Conservation (phyloP, 2,888 invertebrate genomes). For the Myathropa florea region DNA sequence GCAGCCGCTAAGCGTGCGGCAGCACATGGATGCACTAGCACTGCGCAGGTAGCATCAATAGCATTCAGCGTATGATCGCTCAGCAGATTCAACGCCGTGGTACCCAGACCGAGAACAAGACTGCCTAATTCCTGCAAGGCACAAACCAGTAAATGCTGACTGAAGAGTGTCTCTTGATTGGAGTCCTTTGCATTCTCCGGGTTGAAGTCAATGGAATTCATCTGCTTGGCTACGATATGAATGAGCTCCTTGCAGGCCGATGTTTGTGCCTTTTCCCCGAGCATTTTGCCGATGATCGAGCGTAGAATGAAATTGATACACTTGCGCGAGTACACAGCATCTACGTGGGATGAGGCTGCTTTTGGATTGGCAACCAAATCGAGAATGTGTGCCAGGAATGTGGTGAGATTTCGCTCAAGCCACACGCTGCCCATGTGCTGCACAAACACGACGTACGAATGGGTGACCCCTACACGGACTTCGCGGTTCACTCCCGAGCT, state of each 20-base stretch:
- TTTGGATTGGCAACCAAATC: conserved; percentile 97
- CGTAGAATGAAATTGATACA: conserved; percentile 97
- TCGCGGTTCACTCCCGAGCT: conserved; percentile 96
- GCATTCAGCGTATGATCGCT: conserved; percentile 91
- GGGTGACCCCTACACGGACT: conserved; percentile 97
- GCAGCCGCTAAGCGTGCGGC: conserved; percentile 96
- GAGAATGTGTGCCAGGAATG: conserved; percentile 93
- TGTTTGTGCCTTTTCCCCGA: conserved; percentile 98
- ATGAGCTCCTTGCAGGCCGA: conserved; percentile 97
- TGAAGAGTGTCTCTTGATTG: conserved; percentile 93
- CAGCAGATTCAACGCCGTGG: conserved; percentile 94
- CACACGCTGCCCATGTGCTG: conserved; percentile 96
- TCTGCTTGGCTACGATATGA: conserved; percentile 94
- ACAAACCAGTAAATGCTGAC: conserved; percentile 95
- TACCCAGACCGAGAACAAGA: conserved; percentile 94
- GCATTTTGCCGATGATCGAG: conserved; percentile 94
- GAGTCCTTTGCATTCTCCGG: conserved; percentile 95
- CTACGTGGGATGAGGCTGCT: conserved; percentile 97
- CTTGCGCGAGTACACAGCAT: conserved; percentile 98
- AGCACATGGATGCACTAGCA: conserved; percentile 95
- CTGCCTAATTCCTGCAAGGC: conserved; percentile 95
- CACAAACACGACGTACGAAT: conserved; percentile 97
- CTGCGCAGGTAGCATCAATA: conserved; percentile 84
- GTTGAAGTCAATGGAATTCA: conserved; percentile 96
- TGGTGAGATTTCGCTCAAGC: conserved; percentile 95